These are phyloP conservation scores for Eulemur macaco DNA, from an alignment of 2,113 vertebrate species.

Conservation along the genomic window DNA sequence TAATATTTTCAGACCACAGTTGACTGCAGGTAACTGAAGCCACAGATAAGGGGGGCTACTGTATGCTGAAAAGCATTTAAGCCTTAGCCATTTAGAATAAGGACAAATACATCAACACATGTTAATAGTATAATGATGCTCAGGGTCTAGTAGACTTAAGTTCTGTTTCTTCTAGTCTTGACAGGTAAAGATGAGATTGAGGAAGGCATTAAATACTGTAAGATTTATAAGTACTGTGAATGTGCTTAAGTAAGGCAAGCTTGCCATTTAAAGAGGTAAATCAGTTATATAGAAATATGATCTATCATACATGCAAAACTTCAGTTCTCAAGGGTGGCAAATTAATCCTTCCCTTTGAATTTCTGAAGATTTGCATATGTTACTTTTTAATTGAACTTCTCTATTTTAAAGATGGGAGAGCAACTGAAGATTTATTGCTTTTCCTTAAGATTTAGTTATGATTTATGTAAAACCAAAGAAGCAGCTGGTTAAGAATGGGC, in stretches of 20 bases:
- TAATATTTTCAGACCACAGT: background rate
- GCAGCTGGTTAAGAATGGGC: background rate
- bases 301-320: background rate
- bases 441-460: background rate
- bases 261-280: background rate
- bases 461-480: background rate
- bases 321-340: background rate
- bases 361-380: background rate
- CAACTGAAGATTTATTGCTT: background rate
- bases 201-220: background rate
- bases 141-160: background rate
- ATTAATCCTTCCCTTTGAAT: background rate
- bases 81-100: background rate
- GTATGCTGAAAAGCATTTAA: background rate
- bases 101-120: background rate
- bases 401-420: background rate
- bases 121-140: background rate
- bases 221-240: background rate
- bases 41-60: background rate
- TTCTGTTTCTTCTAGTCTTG: background rate
- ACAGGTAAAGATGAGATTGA: background rate
- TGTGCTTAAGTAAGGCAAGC: background rate
- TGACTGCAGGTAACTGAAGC: background rate
- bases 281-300: background rate
- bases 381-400: background rate